Conservation (phyloP, 1,140 invertebrate genomes). For the Magallana gigas region DNA sequence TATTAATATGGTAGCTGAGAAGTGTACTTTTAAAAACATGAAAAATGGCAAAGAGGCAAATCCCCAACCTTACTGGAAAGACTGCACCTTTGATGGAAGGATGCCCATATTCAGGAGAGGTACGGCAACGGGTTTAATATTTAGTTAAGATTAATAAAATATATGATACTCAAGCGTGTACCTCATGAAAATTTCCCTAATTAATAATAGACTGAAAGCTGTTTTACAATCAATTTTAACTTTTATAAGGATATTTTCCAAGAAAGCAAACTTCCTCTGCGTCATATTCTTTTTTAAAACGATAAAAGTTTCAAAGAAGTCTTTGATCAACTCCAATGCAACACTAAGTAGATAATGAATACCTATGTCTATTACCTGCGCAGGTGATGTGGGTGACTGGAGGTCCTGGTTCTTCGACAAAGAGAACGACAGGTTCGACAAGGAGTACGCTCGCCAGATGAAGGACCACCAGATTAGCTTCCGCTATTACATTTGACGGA, state of each 20-base stretch:
- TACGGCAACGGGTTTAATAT: background rate
- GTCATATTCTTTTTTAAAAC: too few species aligned
- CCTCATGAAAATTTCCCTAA: too few species aligned
- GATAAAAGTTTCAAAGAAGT: too few species aligned
- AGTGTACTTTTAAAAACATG: constrained; percentile 35
- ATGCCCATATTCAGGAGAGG: constrained; percentile 34
- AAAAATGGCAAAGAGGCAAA: constrained; percentile 28
- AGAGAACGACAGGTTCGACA: constrained; percentile 49
- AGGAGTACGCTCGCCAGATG: constrained; percentile 44
- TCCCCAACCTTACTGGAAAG: constrained; percentile 3
- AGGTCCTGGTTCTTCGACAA: constrained; percentile 46
- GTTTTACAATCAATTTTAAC: too few species aligned
- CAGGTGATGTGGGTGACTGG: constrained; percentile 52
- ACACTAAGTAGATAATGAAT: too few species aligned
- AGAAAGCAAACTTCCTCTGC: too few species aligned
- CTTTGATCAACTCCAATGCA: too few species aligned
- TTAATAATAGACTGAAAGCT: too few species aligned
- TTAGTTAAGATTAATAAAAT: too few species aligned
- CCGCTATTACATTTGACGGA: background rate
- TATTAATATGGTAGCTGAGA: constrained; percentile 14
- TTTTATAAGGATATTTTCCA: too few species aligned
- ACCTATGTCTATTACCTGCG: background rate
- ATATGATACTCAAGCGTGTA: too few species aligned
- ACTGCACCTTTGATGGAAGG: constrained; percentile 7
- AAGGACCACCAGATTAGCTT: background rate